These are phyloP conservation scores for Tolypeutes matacus DNA, from an alignment of 2,797 vertebrate species.

Conservation along the genomic window DNA sequence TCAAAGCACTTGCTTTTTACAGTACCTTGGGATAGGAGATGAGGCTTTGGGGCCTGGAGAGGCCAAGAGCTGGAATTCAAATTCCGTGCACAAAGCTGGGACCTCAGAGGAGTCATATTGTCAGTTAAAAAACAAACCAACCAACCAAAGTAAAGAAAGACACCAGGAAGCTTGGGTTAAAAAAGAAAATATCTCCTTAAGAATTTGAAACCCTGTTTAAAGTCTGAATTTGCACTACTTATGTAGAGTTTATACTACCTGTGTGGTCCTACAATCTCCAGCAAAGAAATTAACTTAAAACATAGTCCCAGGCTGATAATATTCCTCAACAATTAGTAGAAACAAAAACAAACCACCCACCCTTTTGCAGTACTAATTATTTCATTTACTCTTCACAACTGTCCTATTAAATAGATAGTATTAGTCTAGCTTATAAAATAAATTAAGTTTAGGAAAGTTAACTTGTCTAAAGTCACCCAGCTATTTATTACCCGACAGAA, in stretches of 20 bases:
- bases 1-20: conserved; percentile 38
- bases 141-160: conserved; percentile 47
- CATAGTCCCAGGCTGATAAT: conserved; percentile 40
- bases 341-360: conserved; percentile 27
- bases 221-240: conserved; percentile 30
- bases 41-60: not conserved
- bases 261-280: conserved; percentile 36
- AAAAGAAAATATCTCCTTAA: conserved; percentile 20
- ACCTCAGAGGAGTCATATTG: not conserved
- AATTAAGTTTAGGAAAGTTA: conserved; percentile 46
- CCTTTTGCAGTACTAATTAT: conserved; percentile 26
- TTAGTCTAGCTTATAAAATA: conserved; percentile 7
- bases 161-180: not conserved
- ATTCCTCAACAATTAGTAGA: conserved; percentile 41
- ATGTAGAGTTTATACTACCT: conserved; percentile 21
- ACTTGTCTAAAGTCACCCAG: conserved; percentile 31
- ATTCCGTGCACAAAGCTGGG: not conserved
- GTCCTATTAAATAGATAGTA: conserved; percentile 42
- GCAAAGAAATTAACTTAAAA: conserved; percentile 61
- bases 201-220: conserved; percentile 51
- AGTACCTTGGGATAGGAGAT: not conserved
- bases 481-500: conserved; percentile 58
- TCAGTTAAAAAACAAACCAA: not conserved
- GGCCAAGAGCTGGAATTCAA: not conserved
- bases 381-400: conserved; percentile 56